Base-by-base conservation (phyloP, 2,888 invertebrate species). In the Smittia aterrima region DNA sequence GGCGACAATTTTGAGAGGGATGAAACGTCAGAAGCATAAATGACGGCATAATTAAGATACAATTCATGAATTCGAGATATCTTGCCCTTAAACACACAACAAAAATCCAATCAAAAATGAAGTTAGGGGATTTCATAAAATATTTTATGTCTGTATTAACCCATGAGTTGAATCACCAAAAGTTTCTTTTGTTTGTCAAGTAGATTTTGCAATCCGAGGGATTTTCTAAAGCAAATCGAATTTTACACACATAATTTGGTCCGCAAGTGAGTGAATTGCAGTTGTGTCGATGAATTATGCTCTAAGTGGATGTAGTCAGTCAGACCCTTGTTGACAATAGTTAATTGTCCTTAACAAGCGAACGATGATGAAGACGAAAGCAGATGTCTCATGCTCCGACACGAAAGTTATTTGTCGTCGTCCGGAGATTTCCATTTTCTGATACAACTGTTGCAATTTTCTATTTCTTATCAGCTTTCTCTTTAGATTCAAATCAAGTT, bases 41-140 rank as follows among this genome's bases (percentile, higher is more conserved):
- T 16, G 7, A n/a, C 2, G 47, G 32, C 47, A 47, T 47, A 47
- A 47, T 47, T 47, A 47, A 47, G 47, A 47, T 47, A 47, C 47
- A 47, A 47, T 47, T 32, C 32, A 32, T 2, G 47, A 47, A 13
- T 11, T 11, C n/a, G 47, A 47, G 7, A 47, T n/a, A 3, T n/a
- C 16, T 47, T 6, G 16, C 16, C n/a, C 16, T 2, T 16, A 47
- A 11, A n/a, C 47, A 47, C 16, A 16, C 11, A 47, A 47, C 47
- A n/a, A 47, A 47, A 47, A n/a, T 47, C 47, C 47, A 47, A 47
- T 47, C 47, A 47, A 47, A 47, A 2, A n/a, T n/a, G 47, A 47
- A n/a, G 11, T 6, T n/a, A n/a, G n/a, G 47, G 47, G 47, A n/a
- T 3, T n/a, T 11, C 3, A 2, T 6, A n/a, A 47, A 47, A 47